Evolutionary conservation across 2,113 vertebrate species (phyloP).

Genomic region (Clupea harengus): DNA sequence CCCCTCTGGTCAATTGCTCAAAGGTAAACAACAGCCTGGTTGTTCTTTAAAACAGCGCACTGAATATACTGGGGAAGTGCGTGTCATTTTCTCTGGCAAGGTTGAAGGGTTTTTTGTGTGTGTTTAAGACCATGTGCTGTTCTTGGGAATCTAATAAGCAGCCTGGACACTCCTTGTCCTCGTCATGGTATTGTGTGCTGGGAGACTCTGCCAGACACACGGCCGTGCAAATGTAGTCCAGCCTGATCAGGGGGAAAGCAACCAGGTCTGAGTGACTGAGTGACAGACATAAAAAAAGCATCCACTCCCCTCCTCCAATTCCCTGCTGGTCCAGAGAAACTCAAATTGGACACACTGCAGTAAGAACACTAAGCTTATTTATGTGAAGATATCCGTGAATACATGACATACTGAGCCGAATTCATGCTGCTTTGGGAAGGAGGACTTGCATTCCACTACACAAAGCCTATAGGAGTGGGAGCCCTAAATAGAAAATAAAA

Average conservation of each 20-base stretch:
- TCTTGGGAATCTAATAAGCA: slow-evolving; percentile 54
- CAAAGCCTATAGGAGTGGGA: not conserved
- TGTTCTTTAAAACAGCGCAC: not conserved
- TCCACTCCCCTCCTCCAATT: not conserved
- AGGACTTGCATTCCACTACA: not conserved
- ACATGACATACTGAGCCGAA: not conserved
- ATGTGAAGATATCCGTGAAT: not conserved
- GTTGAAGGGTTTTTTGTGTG: not conserved
- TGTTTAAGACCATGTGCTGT: slow-evolving; percentile 18
- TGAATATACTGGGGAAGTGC: not conserved
- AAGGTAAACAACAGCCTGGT: not conserved
- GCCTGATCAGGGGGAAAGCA: slow-evolving; percentile 16
- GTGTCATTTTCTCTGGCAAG: not conserved
- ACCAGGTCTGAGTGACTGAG: slow-evolving; percentile 5
- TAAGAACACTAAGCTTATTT: not conserved
- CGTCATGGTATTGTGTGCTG: slow-evolving; percentile 72
- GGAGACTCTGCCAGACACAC: slow-evolving; percentile 49
- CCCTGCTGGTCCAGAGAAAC: not conserved
- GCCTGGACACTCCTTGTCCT: slow-evolving; percentile 65
- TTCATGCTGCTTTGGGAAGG: not conserved
- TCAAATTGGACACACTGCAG: not conserved
- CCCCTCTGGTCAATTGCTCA: not conserved
- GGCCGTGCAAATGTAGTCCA: slow-evolving; percentile 44
- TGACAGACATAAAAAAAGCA: not conserved
- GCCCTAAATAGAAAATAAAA: slow-evolving; percentile 3